Conservation (phyloP, 2,113 vertebrate genomes). For the Daubentonia madagascariensis region DNA sequence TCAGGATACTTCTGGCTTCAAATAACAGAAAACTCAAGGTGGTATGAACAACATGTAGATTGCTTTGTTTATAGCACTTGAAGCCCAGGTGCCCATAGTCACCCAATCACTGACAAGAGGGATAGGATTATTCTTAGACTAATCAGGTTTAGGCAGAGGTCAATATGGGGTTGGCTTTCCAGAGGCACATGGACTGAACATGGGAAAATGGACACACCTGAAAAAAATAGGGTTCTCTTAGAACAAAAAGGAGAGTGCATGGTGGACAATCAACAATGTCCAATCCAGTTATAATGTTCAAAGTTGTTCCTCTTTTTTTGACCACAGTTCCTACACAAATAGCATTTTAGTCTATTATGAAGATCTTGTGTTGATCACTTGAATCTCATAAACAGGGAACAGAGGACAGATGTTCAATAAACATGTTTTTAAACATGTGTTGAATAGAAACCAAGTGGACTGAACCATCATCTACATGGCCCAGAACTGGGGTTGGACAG, state of each 20-base stretch:
- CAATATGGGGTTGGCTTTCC: neutral
- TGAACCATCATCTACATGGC: neutral
- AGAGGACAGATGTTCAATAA: neutral
- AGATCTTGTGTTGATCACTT: neutral
- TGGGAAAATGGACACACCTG: neutral
- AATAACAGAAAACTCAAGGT: neutral
- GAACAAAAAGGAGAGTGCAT: neutral
- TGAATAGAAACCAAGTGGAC: neutral
- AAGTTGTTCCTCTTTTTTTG: neutral
- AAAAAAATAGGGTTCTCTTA: neutral
- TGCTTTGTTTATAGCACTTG: neutral
- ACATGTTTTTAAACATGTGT: neutral
- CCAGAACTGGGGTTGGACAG: neutral
- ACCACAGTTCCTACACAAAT: neutral
- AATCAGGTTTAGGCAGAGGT: neutral
- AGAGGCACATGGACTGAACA: neutral
- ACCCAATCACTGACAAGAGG: neutral
- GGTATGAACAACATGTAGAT: neutral
- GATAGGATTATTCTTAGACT: neutral
- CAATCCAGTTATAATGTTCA: neutral
- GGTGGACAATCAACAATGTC: neutral
- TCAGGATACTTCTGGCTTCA: neutral
- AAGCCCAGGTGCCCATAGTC: neutral
- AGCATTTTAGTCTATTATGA: neutral
- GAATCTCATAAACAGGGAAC: neutral